Evolutionary conservation across 2,113 vertebrate species (phyloP).

Genomic region (Entosphenus tridentatus): DNA sequence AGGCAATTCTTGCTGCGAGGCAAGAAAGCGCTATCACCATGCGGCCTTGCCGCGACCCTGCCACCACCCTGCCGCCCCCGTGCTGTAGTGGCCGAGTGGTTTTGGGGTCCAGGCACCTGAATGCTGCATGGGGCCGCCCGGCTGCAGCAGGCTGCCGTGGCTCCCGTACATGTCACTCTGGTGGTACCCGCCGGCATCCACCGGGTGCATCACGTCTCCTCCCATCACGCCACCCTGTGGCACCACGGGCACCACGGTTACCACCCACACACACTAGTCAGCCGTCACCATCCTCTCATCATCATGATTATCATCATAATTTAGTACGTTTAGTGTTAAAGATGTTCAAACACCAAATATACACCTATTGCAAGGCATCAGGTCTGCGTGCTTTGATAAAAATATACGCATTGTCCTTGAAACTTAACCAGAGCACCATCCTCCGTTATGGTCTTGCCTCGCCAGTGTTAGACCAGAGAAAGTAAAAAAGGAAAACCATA

Average conservation of each 20-base stretch:
- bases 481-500: too few species aligned
- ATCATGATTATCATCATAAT: neutral
- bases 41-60: neutral
- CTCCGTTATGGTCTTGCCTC: too few species aligned
- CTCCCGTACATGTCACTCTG: slow-evolving; percentile 1
- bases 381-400: too few species aligned
- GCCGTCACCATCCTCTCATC: neutral
- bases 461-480: too few species aligned
- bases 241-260: neutral
- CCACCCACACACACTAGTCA: neutral
- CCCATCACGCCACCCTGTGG: neutral
- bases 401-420: too few species aligned
- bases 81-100: neutral
- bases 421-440: too few species aligned
- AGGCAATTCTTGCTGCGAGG: too few species aligned
- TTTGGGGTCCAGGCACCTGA: neutral
- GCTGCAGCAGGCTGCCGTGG: neutral
- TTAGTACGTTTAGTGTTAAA: neutral
- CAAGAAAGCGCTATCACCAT: neutral
- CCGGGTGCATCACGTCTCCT: slow-evolving; percentile 2
- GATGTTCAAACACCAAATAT: neutral
- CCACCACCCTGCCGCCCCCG: neutral
- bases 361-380: neutral
- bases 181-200: neutral
- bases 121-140: neutral